These are phyloP conservation scores for Parus major DNA, from an alignment of 2,113 vertebrate species.

Conservation along the genomic window DNA sequence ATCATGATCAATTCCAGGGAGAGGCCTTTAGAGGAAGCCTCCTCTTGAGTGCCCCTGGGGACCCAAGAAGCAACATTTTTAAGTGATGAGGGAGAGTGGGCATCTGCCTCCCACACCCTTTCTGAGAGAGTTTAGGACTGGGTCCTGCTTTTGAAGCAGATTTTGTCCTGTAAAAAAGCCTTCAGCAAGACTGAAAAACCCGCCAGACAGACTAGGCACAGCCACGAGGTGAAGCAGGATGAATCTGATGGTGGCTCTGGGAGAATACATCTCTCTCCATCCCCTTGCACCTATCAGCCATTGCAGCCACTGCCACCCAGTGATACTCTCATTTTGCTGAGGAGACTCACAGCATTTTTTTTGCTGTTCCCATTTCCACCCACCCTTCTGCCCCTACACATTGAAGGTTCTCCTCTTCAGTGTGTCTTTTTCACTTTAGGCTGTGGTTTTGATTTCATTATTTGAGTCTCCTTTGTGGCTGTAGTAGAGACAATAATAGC, in stretches of 20 bases:
- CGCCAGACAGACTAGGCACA: accelerated
- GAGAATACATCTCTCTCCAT: accelerated
- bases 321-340: neutral
- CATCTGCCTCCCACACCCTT: neutral
- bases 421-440: neutral
- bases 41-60: neutral
- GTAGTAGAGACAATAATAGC: neutral
- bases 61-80: neutral
- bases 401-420: neutral
- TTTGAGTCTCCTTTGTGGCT: neutral
- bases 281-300: neutral
- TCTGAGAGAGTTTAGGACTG: neutral
- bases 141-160: neutral
- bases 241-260: neutral
- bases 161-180: neutral
- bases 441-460: neutral
- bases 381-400: neutral
- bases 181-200: neutral
- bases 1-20: neutral
- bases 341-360: neutral
- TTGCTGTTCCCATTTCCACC: neutral
- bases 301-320: neutral
- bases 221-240: accelerated
- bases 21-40: neutral
- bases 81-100: accelerated